phyloP scores from a whole-genome alignment of 2,888 invertebrate genomes.

The Chymomyza procnemis region DNA sequence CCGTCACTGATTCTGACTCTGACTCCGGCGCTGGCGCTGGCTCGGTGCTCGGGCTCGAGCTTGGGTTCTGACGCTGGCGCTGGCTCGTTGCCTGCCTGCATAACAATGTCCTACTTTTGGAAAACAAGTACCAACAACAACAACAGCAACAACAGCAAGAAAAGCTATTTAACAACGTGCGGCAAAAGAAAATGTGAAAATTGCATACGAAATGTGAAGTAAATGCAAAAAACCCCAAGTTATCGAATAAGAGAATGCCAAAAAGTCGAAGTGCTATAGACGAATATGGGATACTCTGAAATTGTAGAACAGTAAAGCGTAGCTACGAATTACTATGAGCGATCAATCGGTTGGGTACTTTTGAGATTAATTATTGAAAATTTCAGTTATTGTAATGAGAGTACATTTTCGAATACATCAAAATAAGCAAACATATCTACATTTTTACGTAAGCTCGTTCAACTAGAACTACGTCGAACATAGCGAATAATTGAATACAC shows the following conservation, averaged over 20 bases:
- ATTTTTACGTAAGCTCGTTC: too few relatives aligned
- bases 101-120: conserved; percentile 68
- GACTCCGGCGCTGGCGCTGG: not conserved
- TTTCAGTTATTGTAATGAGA: too few relatives aligned
- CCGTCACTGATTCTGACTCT: not conserved
- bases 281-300: too few relatives aligned
- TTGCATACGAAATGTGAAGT: conserved; percentile 58
- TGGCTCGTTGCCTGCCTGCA: conserved; percentile 50
- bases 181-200: conserved; percentile 52
- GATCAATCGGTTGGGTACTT: too few relatives aligned
- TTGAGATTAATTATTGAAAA: too few relatives aligned
- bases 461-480: too few relatives aligned
- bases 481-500: too few relatives aligned
- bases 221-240: conserved; percentile 57
- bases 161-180: conserved; percentile 53
- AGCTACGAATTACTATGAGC: too few relatives aligned
- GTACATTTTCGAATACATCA: too few relatives aligned
- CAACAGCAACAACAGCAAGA: conserved; percentile 32
- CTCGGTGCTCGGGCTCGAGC: not conserved
- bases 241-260: conserved; percentile 43
- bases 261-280: too few relatives aligned
- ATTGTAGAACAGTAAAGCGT: too few relatives aligned
- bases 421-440: too few relatives aligned
- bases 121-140: conserved; percentile 64
- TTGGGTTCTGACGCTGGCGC: not conserved